Evolutionary conservation across 2,888 invertebrate genomes (phyloP), one percentile per base, ranked within the genome.

Genomic region (Latrodectus hesperus): DNA sequence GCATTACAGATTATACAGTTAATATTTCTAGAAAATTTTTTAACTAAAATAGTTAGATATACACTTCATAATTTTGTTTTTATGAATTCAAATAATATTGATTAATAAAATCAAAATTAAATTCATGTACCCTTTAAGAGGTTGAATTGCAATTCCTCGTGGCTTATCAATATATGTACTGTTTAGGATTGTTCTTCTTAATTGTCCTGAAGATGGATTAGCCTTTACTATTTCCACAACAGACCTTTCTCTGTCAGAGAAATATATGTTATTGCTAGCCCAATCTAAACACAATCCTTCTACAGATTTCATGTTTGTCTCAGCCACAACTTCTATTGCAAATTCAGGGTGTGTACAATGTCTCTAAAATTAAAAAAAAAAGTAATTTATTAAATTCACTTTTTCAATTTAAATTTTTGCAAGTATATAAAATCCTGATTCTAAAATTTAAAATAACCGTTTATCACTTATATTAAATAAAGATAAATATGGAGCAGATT

Each of bases 251-350:
- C 96, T 96, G 91, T 98, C 97, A 0, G 97, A 96, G 92, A 97
- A 97, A 93, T 96, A 98, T 17, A 98, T 92, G 84, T 96, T 95
- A 87, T 96, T 95, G 0, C 96, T 96, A 16, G 97, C 95, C 96
- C 97, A 98, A 92, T 98, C 98, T 77, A 95, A 94, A 0, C 97
- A 96, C 95, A 98, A 95, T 1, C 97, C 96, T 92, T 97, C 97
- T 65, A 98, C 95, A 10, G 96, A 96, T 22, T 95, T 94, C 84
- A 97, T 92, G 90, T 96, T 95, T 0, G 94, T 95, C 74, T 95
- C 95, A 2, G 83, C 84, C 0, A 97, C 95, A 0, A 97, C 93
- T 11, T 93, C 92, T 67, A 93, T 93, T 3, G 53, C 26, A 9
- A 96, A 96, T 90, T 95, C 94, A 53, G 83, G 75, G 9, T 79